phyloP scores from a whole-genome alignment of 2,797 vertebrate species.

The Chloroceryle inda region DNA sequence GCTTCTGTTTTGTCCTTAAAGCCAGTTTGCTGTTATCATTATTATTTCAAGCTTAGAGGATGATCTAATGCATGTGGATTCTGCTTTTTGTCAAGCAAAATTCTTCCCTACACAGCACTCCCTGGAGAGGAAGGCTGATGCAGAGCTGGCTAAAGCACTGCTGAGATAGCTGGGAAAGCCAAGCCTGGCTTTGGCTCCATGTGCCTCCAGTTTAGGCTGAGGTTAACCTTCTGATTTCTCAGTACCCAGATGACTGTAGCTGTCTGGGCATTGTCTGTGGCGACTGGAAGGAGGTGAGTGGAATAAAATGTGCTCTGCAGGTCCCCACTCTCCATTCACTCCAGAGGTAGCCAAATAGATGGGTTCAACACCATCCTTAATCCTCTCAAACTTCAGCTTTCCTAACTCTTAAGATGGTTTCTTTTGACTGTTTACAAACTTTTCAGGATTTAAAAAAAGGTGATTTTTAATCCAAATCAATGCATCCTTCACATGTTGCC shows the following conservation, averaged over 20 bases:
- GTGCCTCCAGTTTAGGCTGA: background rate
- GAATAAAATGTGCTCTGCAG: background rate
- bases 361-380: background rate
- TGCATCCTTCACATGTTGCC: background rate
- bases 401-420: background rate
- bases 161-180: background rate
- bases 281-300: background rate
- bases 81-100: background rate
- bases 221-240: background rate
- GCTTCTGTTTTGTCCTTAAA: background rate
- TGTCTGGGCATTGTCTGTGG: background rate
- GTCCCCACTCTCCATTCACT: background rate
- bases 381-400: background rate
- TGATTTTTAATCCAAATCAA: background rate
- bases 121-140: background rate
- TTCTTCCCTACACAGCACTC: rapidly evolving
- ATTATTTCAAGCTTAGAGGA: conserved; percentile 5
- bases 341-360: background rate
- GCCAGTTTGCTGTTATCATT: background rate
- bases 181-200: background rate
- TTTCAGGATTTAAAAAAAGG: background rate
- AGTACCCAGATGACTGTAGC: rapidly evolving
- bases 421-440: background rate
- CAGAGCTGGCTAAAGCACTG: background rate
- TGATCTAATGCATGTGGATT: background rate